A percentile compares a stretch with the other conserved stretches of the same genome.
These are phyloP conservation scores for Stegastes partitus DNA, from an alignment of 2,113 vertebrate species.

Conservation along the genomic window DNA sequence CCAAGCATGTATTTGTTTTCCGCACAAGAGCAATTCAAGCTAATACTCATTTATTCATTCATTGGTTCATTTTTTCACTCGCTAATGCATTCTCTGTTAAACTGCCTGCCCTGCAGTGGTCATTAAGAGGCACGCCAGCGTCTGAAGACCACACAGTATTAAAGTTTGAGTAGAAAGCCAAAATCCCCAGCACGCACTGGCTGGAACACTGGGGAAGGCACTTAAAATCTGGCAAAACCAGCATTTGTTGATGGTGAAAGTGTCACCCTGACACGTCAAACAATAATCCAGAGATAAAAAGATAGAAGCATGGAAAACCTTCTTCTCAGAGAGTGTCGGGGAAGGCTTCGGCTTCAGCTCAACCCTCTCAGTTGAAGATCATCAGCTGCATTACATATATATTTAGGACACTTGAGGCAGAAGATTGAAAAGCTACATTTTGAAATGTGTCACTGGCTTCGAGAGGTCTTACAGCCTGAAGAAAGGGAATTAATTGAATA, in stretches of 20 bases:
- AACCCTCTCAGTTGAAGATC: too few species aligned
- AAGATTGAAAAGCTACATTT: too few species aligned
- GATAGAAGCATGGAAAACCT: neutral
- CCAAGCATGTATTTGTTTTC: slow-evolving; percentile 25
- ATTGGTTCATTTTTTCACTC: neutral
- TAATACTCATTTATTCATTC: slow-evolving; percentile 26
- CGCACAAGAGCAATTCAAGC: slow-evolving; percentile 9
- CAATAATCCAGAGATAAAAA: neutral
- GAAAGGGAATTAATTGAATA: too few species aligned
- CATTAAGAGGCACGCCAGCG: slow-evolving; percentile 2
- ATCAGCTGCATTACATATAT: too few species aligned
- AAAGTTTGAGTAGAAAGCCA: neutral
- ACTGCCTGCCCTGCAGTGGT: slow-evolving; percentile 6
- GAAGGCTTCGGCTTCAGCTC: too few species aligned
- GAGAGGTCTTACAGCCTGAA: too few species aligned
- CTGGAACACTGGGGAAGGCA: neutral
- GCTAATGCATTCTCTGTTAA: neutral
- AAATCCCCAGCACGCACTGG: neutral
- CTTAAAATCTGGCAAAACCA: neutral
- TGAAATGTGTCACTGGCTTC: too few species aligned
- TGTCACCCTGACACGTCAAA: neutral
- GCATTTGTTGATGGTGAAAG: neutral
- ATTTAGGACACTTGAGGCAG: too few species aligned
- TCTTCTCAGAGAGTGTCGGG: too few species aligned
- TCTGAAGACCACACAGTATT: neutral